Evolutionary conservation across 1,140 invertebrate genomes (phyloP).

Genomic region (Drosophila nigrodunni): DNA sequence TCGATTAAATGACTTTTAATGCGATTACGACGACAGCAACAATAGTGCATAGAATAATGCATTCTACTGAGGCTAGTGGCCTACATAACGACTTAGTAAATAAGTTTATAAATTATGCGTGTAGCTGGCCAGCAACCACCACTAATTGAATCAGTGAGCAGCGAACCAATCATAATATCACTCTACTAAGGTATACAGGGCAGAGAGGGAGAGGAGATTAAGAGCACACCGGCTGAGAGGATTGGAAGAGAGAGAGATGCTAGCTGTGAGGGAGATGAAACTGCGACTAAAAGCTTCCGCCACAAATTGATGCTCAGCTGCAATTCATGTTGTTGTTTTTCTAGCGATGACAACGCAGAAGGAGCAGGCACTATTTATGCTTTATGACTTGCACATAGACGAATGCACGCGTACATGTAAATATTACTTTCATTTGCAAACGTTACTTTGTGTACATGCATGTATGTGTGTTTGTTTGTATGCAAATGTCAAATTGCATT

Average conservation of each 20-base stretch:
- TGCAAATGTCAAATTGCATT: slow-evolving; percentile 67
- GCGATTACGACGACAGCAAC: slow-evolving; percentile 62
- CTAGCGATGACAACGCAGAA: slow-evolving; percentile 31
- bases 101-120: slow-evolving; percentile 52
- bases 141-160: slow-evolving; percentile 77
- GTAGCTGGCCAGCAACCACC: slow-evolving; percentile 60
- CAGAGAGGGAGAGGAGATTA: neutral
- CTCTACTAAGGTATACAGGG: slow-evolving; percentile 59
- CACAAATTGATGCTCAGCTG: slow-evolving; percentile 39
- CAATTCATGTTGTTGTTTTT: slow-evolving; percentile 10
- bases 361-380: slow-evolving; percentile 30
- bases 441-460: slow-evolving; percentile 14
- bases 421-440: slow-evolving; percentile 10
- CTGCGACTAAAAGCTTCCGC: neutral
- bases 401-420: slow-evolving; percentile 5
- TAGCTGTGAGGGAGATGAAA: neutral
- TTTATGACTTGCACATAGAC: slow-evolving; percentile 41
- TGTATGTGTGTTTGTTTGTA: slow-evolving; percentile 14
- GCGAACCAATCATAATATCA: slow-evolving; percentile 41
- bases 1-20: slow-evolving; percentile 82
- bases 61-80: slow-evolving; percentile 63
- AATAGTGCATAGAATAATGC: slow-evolving; percentile 60
- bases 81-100: slow-evolving; percentile 48
- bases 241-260: too few species aligned
- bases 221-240: neutral